Evolutionary conservation across 1,140 invertebrate genomes (phyloP), one percentile per base, ranked within the genome.

Genomic region (Melipona quadrifasciata): DNA sequence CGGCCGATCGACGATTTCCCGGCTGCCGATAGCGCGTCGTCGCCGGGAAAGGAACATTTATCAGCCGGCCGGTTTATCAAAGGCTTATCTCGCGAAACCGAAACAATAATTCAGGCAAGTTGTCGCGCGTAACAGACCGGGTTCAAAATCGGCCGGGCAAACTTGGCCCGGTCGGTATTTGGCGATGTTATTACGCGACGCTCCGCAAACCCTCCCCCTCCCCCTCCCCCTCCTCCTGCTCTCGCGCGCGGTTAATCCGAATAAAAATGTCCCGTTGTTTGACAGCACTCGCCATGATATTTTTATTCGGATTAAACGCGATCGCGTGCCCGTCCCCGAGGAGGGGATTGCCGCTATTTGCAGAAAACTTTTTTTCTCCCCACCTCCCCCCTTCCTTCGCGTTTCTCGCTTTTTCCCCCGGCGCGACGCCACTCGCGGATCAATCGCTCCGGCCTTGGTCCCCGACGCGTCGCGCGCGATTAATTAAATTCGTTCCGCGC

Each of bases 171-270:
- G 39, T 51, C 19, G 58, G 31, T 74, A 65, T 85, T 85, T 78
- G 76, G 76, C 12, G 19, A 85, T 74, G 78, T 85, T 85, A 80
- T 85, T 85, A 81, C 83, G 16, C 68, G 19, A n/a, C 61, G 81
- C 19, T 76, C 55, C 39, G 74, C 81, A 51, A 78, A 67, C 81
- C 65, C 11, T 4, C 24, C 80, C 3, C 24, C 21, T 10, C 14
- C 4, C n/a, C 1, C 24, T 55, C 2, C n/a, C 27, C 0, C 31
- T 5, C 12, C n/a, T 24, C 24, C 51, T 83, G 2, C 39, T 8
- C 39, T 0, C 6, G 8, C 39, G 8, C 39, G 39, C 39, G 39
- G 39, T 8, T 83, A 78, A 78, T 78, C 81, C 81, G 81, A 70
- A 68, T 83, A 83, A 83, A 83, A 83, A 83, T 83, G 53, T 83